Evolutionary conservation across 2,888 invertebrate species (phyloP), one percentile per base, ranked within the genome.

Genomic region (Drosophila austrosaltans): DNA sequence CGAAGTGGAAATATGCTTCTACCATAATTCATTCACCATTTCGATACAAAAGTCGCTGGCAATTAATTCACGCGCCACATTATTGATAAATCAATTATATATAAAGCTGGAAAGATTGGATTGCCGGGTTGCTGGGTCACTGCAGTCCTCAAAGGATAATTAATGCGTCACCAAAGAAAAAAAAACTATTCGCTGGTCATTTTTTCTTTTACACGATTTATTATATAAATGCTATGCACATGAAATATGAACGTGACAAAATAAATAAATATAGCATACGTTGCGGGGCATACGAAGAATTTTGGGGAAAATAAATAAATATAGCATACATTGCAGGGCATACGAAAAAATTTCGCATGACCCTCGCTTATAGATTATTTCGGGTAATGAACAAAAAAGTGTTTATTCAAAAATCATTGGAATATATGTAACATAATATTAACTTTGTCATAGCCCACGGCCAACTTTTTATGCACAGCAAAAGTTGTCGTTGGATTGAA

Each of bases 41-140:
- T 83, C 81, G 81, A 82, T 81, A 82, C 77, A 81, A 80, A 81
- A 83, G 79, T 87, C 75, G 67, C 58, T 67, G 83, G 81, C 86
- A 80, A 86, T 82, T 88, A 83, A 86, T 86, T 88, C 83, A 72
- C 76, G 80, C 73, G 78, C 58, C 58, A 16, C 59, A 66, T 48
- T 77, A 73, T 75, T 79, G 75, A 85, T 85, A 87, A 87, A 83
- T 83, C 83, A 87, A 87, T 87, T 57, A 57, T 22, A 57, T 39
- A 80, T 59, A 71, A 65, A 73, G 48, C 48, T 25, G 25, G 12
- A 48, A 48, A 25, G 25, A 48, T 25, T 48, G 48, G 12, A 10
- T 48, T 16, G 16, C 16, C 16, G 22, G 3, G 1, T 48, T 20
- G 44, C 16, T 16, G 16, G 16, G 16, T 16, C 16, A 8, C 20